A percentile compares a stretch with the other conserved stretches of the same genome.
Evolutionary conservation across 2,113 vertebrate genomes (phyloP).

Genomic region (Pseudonaja textilis): DNA sequence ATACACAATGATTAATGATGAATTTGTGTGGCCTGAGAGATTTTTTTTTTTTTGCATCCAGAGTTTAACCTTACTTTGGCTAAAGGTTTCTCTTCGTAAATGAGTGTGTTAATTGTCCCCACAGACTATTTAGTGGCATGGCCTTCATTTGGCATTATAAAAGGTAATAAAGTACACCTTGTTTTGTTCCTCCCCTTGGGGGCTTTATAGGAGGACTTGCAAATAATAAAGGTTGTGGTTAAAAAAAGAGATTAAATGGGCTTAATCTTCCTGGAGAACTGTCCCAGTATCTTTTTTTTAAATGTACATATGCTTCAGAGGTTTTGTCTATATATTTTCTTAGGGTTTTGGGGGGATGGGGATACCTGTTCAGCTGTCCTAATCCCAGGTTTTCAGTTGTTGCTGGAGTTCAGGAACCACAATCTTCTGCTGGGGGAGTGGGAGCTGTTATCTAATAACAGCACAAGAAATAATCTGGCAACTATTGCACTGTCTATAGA

Average conservation of each 20-base stretch:
- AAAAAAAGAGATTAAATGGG: slow-evolving; percentile 11
- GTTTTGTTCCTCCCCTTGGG: not conserved
- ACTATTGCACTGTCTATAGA: not conserved
- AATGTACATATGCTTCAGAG: not conserved
- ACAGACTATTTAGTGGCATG: not conserved
- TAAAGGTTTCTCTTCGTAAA: not conserved
- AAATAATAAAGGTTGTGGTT: not conserved
- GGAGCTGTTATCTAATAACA: not conserved
- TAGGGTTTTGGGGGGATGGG: too few species aligned
- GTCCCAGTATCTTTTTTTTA: not conserved
- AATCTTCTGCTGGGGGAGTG: not conserved
- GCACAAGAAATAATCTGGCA: not conserved
- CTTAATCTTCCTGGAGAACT: not conserved
- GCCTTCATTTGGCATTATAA: not conserved
- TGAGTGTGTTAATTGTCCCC: not conserved
- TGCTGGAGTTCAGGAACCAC: not conserved
- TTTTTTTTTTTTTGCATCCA: not conserved
- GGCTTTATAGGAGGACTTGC: not conserved
- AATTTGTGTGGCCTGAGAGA: not conserved
- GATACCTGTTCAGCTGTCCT: not conserved
- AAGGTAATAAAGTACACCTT: not conserved
- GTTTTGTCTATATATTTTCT: not conserved
- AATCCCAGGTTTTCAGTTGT: not conserved
- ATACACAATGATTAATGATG: slow-evolving; percentile 5
- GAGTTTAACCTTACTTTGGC: not conserved